phyloP scores from a whole-genome alignment of 2,888 invertebrate genomes.

The Tipula vernalis region DNA sequence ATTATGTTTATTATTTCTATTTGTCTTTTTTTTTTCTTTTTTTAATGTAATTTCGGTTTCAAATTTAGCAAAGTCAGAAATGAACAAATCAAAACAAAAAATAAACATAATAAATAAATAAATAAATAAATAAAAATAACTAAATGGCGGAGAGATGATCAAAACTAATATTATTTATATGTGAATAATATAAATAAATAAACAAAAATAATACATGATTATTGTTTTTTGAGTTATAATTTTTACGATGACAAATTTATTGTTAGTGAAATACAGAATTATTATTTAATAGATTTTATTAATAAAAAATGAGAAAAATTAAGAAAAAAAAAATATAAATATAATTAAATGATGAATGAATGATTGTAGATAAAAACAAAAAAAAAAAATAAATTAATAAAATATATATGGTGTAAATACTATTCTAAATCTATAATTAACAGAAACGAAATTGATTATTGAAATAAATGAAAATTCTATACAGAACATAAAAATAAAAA shows the following conservation, averaged over 20 bases:
- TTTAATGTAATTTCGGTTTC: neutral
- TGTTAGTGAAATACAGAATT: neutral
- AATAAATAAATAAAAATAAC: neutral
- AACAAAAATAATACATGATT: neutral
- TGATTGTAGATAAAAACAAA: neutral
- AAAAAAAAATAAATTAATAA: neutral
- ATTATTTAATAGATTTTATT: neutral
- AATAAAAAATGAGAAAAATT: neutral
- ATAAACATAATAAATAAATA: neutral
- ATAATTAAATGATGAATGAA: neutral
- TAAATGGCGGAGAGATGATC: constrained; percentile 8
- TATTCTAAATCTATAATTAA: neutral
- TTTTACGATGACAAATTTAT: neutral
- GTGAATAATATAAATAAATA: neutral
- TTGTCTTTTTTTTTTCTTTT: neutral
- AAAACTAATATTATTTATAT: constrained; percentile 7
- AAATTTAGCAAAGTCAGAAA: neutral
- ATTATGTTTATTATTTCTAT: neutral
- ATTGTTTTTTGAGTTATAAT: neutral
- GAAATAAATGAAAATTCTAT: neutral
- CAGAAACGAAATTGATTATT: neutral
- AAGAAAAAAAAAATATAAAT: neutral
- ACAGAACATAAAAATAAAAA: neutral
- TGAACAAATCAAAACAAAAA: neutral
- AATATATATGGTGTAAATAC: neutral